Evolutionary conservation across 1,140 invertebrate species (phyloP), one percentile per base, ranked within the genome.

Genomic region (Lepidurus apus): DNA sequence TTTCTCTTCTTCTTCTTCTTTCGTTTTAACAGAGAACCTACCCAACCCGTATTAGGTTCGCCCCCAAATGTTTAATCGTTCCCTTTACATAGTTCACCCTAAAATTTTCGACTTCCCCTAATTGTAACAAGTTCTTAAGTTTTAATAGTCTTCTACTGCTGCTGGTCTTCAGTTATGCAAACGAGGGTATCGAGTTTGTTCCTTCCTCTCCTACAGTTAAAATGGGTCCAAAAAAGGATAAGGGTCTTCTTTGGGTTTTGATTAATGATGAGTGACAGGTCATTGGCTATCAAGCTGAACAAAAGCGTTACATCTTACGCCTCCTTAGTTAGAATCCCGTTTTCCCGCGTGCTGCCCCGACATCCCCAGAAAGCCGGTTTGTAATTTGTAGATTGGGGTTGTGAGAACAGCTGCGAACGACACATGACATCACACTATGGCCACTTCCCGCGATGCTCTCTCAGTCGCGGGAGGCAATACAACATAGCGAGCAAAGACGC

Each of bases 221-320:
- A 34, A 34, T 34, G 34, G 53, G 9, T 1, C 9, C 17, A n/a
- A 21, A 65, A 21, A 17, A 11, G 17, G 53, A 7, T 21, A n/a
- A 65, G 21, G 53, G 53, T 65, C 53, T 65, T 65, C 53, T 7
- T 11, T 65, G 53, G 6, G n/a, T 7, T 65, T 21, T 9, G 53
- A 65, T 65, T 65, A 65, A 65, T 65, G 53, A 65, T 65, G 53
- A 65, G 8, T 65, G 53, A 65, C 53, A 65, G 53, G 53, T 65
- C 53, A 21, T 65, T 65, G 53, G 53, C 13, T 65, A 13, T 65
- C 53, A 21, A 65, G 53, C 53, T 65, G 13, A 65, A 65, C 53
- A 21, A 65, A 65, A 17, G 13, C 8, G 34, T 13, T 65, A 65
- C 13, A 65, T 65, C 4, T 13, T 17, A 17, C 21, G 53, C 53